A percentile compares a stretch with the other conserved stretches of the same genome.
phyloP scores from a whole-genome alignment of 2,113 vertebrate species.

The Hypomesus transpacificus region DNA sequence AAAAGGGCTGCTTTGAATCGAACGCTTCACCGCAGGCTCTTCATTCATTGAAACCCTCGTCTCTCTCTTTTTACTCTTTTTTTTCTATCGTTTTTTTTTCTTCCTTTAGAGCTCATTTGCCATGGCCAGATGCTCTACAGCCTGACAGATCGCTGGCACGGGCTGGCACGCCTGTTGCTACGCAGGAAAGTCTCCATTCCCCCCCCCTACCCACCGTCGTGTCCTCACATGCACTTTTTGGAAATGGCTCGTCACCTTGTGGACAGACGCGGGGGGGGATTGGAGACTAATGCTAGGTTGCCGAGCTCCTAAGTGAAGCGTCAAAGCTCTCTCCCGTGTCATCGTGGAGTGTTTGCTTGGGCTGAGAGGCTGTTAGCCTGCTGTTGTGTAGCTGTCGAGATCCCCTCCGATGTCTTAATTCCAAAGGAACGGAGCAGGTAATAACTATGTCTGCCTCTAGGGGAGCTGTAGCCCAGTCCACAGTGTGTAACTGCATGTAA shows the following conservation, averaged over 20 bases:
- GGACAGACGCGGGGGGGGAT: conserved; percentile 1
- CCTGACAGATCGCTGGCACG: not conserved
- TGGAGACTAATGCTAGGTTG: not conserved
- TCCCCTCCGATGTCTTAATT: not conserved
- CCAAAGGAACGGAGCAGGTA: not conserved
- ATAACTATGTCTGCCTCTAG: conserved; percentile 6
- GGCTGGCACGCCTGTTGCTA: conserved; percentile 8
- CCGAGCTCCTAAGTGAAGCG: not conserved
- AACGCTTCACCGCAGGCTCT: conserved; percentile 26
- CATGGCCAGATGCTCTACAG: not conserved
- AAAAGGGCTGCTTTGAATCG: conserved; percentile 13
- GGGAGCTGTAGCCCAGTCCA: not conserved
- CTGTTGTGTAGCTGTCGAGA: conserved; percentile 5
- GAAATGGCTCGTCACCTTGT: not conserved
- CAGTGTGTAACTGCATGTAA: not conserved
- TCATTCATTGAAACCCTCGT: not conserved
- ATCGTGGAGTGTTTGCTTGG: not conserved
- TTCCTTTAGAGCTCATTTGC: conserved; percentile 6
- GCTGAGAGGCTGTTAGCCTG: not conserved
- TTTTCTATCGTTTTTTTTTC: not conserved
- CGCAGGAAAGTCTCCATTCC: conserved; percentile 9
- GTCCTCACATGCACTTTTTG: not conserved
- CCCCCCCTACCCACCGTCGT: not conserved
- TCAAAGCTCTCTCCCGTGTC: not conserved
- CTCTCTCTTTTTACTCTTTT: not conserved